A percentile compares a stretch with the other conserved stretches of the same genome.
These are phyloP conservation scores for Drosophila willistoni DNA, from an alignment of 1,140 invertebrate species.

Conservation along the genomic window DNA sequence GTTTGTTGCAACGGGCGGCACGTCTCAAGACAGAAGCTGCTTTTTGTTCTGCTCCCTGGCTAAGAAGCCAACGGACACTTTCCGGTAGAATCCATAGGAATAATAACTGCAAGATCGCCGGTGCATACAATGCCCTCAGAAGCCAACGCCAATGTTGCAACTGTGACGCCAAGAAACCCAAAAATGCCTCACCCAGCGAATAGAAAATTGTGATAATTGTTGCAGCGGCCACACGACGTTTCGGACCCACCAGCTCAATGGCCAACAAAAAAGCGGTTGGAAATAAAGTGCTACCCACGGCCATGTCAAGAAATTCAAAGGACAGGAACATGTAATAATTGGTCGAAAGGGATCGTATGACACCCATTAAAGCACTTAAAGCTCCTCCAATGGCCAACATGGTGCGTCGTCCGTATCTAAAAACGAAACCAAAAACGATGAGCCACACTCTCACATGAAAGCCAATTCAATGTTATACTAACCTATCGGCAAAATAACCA, in stretches of 20 bases:
- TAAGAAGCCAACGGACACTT: slow-evolving; percentile 89
- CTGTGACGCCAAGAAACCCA: slow-evolving; percentile 87
- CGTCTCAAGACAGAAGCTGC: slow-evolving; percentile 85
- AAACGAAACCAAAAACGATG: background rate
- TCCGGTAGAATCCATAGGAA: slow-evolving; percentile 86
- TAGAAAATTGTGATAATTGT: slow-evolving; percentile 89
- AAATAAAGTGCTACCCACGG: slow-evolving; percentile 87
- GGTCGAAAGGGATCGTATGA: slow-evolving; percentile 86
- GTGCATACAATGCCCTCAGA: slow-evolving; percentile 87
- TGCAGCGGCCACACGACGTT: slow-evolving; percentile 89
- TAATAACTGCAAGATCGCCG: slow-evolving; percentile 87
- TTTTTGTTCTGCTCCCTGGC: slow-evolving; percentile 87
- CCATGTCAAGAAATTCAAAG: slow-evolving; percentile 87
- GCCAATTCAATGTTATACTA: slow-evolving; percentile 19
- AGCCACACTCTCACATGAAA: background rate
- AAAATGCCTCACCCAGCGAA: slow-evolving; percentile 88
- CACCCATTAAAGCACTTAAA: slow-evolving; percentile 85
- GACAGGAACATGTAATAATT: slow-evolving; percentile 86
- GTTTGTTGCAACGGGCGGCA: slow-evolving; percentile 88
- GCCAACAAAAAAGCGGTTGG: slow-evolving; percentile 86
- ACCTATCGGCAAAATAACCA: slow-evolving; percentile 89
- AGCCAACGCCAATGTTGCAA: slow-evolving; percentile 89
- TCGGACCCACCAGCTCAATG: slow-evolving; percentile 90
- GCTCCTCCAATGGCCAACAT: slow-evolving; percentile 85
- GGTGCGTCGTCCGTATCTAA: slow-evolving; percentile 86